Evolutionary conservation across 2,113 vertebrate species (phyloP), one percentile per base, ranked within the genome.

Genomic region (Leiothrix lutea): DNA sequence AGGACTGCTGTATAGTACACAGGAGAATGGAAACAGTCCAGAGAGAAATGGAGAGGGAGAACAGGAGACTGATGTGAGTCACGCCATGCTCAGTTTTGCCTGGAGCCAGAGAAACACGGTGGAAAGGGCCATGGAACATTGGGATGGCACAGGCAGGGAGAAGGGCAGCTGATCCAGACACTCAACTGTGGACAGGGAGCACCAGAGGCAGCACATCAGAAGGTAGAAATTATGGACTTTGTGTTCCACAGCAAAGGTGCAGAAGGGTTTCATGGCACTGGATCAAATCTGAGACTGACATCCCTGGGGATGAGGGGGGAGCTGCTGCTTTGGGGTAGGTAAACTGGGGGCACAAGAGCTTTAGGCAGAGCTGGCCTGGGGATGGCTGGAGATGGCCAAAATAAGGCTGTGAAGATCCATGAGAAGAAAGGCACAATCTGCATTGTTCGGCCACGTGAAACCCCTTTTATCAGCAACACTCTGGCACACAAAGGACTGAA

Each of bases 61-160:
- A 20, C 14, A 61, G 72, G 35, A 86, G 61, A 45, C 23, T 14
- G 24, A 33, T 3, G 72, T 9, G 67, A 78, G 40, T 66, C 56
- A 54, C 1, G 1, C 13, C 8, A 0, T 0, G 28, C 17, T 74
- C 2, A 3, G 56, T 9, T 67, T 33, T 31, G 44, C 91, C 72
- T 6, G 56, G 21, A 93, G 91, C 70, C 71, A 16, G 23, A 48
- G 58, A 33, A 80, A 78, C 12, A 1, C 0, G 2, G 35, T 33
- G 24, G n/a, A 33, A 61, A 69, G 40, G 9, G 20, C 47, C 47
- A 11, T 0, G 7, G 44, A 80, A 70, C 62, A 9, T 0, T 0
- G 17, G 56, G 40, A 60, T 18, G 54, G 82, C 48, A 29, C 0
- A 3, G 58, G 54, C 78, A 58, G 78, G 72, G 85, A 66, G 29